phyloP scores from a whole-genome alignment of 2,113 vertebrate genomes.

The Ariopsis seemanni region DNA sequence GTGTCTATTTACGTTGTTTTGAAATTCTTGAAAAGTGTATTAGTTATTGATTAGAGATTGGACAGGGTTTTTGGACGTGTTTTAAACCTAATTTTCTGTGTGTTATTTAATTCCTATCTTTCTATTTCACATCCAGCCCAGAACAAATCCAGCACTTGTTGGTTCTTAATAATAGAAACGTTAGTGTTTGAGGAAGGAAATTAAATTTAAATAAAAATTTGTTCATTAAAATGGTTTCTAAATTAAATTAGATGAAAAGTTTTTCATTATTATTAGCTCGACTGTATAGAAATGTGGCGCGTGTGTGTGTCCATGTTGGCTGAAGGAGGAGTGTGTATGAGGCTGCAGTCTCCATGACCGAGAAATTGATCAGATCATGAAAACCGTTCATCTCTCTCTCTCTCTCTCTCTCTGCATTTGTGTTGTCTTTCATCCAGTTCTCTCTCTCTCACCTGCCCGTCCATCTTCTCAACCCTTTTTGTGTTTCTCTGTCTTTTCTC shows the following conservation, averaged over 20 bases:
- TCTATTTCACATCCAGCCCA: background rate
- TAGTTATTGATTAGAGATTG: too few species aligned
- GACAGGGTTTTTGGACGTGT: too few species aligned
- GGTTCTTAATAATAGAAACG: too few species aligned
- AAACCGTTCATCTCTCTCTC: conserved; percentile 7
- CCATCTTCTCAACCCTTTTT: background rate
- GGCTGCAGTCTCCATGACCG: background rate
- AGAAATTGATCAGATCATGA: background rate
- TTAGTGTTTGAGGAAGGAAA: too few species aligned
- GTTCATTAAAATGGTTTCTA: background rate
- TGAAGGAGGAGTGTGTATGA: background rate
- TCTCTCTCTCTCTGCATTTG: background rate
- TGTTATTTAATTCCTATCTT: background rate
- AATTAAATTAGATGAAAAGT: background rate
- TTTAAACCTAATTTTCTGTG: background rate
- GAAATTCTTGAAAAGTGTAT: too few species aligned
- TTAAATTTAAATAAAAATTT: background rate
- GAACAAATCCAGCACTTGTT: background rate
- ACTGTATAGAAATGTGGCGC: background rate
- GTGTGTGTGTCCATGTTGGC: background rate
- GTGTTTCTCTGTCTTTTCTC: background rate
- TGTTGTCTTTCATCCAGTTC: background rate
- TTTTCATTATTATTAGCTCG: background rate
- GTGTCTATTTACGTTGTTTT: too few species aligned
- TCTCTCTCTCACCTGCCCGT: background rate